Base-by-base conservation (phyloP, 2,113 vertebrate genomes). In the Cephalopterus ornatus region DNA sequence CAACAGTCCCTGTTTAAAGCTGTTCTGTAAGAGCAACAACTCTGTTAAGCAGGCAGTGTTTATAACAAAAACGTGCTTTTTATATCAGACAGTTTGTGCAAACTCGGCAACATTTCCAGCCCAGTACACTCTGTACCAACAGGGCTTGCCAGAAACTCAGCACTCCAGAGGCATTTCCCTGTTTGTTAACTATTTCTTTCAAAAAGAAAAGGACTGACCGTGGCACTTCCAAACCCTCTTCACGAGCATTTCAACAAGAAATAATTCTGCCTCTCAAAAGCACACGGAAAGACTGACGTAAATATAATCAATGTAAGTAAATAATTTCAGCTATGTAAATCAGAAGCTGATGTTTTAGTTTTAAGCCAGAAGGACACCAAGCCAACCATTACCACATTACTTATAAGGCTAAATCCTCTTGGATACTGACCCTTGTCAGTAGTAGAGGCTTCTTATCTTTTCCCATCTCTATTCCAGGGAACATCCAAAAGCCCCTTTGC, bases 21-120 rank as follows among this genome's bases (percentile, higher is more conserved):
- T 94, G 44, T 85, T 95, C 85, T 77, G 61, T 13, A 92, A 95
- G 90, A 80, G 70, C 91, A 94, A 95, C 87, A 92, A 73, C 93
- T 73, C 85, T 61, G 94, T 37, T 73, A 58, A 49, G 16, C 74
- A 92, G 91, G 71, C 97, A 96, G 92, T 92, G 96, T 92, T 97
- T 97, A 96, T 75, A 97, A 97, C 71, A 96, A 96, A 96, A 96
- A 94, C 85, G 80, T 95, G 95, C 79, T 94, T 97, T 97, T 97
- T 96, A 75, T 89, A 96, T 80, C 94, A 95, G 97, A 37, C 67
- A 52, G 72, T 97, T 96, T 97, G 96, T 91, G 92, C 96, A 97
- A 94, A 97, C 94, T 96, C 91, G 76, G 90, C 92, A 97, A 92
- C 89, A 97, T 96, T 97, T 93, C 71, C 65, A 97, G 93, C 95